Evolutionary conservation across 2,113 vertebrate species (phyloP).

Genomic region (Tyto alba): DNA sequence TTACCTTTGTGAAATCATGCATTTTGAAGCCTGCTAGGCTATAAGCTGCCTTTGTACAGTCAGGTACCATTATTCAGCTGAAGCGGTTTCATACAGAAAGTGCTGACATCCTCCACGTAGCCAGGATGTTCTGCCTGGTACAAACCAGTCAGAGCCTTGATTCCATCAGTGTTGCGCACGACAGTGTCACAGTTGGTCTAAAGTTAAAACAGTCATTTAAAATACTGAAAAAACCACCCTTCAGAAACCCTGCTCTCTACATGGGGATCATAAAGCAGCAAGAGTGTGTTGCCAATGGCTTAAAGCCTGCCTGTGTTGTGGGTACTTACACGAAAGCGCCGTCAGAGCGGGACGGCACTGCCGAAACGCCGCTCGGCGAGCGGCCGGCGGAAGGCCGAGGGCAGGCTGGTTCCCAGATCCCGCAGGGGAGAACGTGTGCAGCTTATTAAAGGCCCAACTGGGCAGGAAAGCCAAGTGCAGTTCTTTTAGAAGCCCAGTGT

Average conservation of each 20-base stretch:
- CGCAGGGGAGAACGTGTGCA: background rate
- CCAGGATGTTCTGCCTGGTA: too few species aligned
- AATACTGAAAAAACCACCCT: background rate
- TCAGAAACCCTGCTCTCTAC: background rate
- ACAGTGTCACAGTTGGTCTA: background rate
- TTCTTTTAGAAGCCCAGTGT: background rate
- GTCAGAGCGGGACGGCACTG: fast-evolving
- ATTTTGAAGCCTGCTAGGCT: too few species aligned
- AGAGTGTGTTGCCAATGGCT: too few species aligned
- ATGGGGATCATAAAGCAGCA: background rate
- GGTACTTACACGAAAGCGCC: background rate
- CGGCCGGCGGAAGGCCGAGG: background rate
- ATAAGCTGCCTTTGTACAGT: background rate
- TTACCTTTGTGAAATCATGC: background rate
- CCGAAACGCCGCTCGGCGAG: background rate
- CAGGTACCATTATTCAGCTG: background rate
- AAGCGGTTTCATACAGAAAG: background rate
- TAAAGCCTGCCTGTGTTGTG: background rate
- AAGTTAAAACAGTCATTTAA: background rate
- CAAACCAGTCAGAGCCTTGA: background rate
- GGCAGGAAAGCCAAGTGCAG: background rate
- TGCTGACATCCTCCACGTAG: background rate
- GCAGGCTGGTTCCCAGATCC: background rate
- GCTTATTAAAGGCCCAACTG: background rate
- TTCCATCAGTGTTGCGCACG: fast-evolving